A percentile compares a stretch with the other conserved stretches of the same genome.
Evolutionary conservation across 2,113 vertebrate species (phyloP).

Genomic region (Ranitomeya imitator): DNA sequence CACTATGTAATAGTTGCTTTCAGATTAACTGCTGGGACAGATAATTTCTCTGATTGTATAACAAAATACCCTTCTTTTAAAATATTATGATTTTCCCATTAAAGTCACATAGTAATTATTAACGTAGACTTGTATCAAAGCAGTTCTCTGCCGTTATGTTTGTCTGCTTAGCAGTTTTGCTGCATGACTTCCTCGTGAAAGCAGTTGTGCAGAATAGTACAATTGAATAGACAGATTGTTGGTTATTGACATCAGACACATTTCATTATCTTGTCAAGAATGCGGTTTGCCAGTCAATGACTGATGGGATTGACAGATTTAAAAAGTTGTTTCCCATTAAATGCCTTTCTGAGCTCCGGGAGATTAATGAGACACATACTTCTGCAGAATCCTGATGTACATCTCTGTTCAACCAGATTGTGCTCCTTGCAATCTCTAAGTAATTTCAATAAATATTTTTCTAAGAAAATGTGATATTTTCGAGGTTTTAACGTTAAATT

Average conservation of each 20-base stretch:
- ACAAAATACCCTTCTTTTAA: not conserved
- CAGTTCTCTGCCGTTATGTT: not conserved
- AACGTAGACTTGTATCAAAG: not conserved
- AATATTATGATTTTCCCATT: constrained; percentile 17
- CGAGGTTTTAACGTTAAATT: not conserved
- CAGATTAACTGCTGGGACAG: not conserved
- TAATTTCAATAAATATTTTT: not conserved
- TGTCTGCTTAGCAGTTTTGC: not conserved
- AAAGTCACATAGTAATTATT: not conserved
- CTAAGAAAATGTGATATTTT: not conserved
- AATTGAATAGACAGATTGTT: constrained; percentile 5
- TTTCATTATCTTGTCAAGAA: constrained; percentile 61
- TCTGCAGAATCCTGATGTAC: not conserved
- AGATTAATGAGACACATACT: constrained; percentile 41
- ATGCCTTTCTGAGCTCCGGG: constrained; percentile 21
- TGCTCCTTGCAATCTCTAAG: not conserved
- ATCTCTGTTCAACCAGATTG: not conserved
- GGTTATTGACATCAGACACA: constrained; percentile 55
- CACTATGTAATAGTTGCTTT: not conserved
- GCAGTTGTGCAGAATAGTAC: constrained; percentile 16
- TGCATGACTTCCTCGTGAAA: not conserved
- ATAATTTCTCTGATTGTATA: not conserved
- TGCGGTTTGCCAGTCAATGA: constrained; percentile 41
- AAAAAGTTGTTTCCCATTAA: constrained; percentile 56
- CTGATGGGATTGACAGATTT: constrained; percentile 56